Evolutionary conservation across 2,797 vertebrate genomes (phyloP).

Genomic region (Mastacembelus armatus): DNA sequence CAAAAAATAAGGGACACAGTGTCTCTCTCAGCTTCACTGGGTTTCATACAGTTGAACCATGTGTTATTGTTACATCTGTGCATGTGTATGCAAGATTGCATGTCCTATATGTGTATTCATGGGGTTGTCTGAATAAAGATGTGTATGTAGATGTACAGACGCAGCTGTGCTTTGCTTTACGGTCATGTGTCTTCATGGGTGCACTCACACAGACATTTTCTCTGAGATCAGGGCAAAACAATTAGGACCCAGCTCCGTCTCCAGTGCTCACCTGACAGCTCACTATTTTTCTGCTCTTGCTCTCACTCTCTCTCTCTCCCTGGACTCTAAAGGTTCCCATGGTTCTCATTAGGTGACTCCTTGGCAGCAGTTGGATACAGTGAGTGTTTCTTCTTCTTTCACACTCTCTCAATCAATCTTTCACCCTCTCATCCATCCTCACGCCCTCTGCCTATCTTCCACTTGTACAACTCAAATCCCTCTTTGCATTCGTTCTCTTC

Average conservation of each 20-base stretch:
- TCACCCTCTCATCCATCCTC: background rate
- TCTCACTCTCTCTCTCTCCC: slow-evolving; percentile 29
- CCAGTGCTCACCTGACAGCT: slow-evolving; percentile 62
- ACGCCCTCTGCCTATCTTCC: too few relatives aligned
- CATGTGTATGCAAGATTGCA: slow-evolving; percentile 13
- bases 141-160: slow-evolving; percentile 1
- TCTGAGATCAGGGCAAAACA: slow-evolving; percentile 60
- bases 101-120: slow-evolving; percentile 2
- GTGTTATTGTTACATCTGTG: slow-evolving; percentile 32
- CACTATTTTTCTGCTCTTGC: slow-evolving; percentile 57
- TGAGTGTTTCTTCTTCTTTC: slow-evolving; percentile 38
- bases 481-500: background rate
- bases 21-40: slow-evolving; percentile 12
- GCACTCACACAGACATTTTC: slow-evolving; percentile 21
- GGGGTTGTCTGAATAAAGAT: background rate
- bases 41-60: slow-evolving; percentile 26
- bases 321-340: slow-evolving; percentile 46
- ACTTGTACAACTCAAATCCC: too few relatives aligned
- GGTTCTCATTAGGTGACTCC: slow-evolving; percentile 62
- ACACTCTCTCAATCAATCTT: slow-evolving; percentile 47
- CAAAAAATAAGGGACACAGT: slow-evolving; percentile 9
- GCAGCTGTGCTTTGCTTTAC: slow-evolving; percentile 45
- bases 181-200: slow-evolving; percentile 32
- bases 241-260: slow-evolving; percentile 59
- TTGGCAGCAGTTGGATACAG: slow-evolving; percentile 54